A percentile compares a stretch with the other conserved stretches of the same genome.
phyloP scores from a whole-genome alignment of 2,888 invertebrate genomes.

The Cataglyphis cursor region DNA sequence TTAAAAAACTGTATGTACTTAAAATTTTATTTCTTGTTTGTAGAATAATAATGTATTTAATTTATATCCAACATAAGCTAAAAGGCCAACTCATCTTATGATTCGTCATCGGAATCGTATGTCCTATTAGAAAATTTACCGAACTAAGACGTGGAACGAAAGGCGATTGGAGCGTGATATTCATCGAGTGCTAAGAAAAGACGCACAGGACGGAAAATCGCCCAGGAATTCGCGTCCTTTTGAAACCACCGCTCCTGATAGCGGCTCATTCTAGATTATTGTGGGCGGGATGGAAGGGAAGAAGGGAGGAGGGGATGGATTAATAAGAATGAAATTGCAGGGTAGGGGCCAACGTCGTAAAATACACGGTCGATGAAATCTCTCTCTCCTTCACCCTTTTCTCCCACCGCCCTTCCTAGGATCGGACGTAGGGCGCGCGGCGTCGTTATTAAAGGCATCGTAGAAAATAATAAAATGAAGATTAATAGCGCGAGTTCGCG shows the following conservation, averaged over 20 bases:
- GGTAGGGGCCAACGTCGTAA: slow-evolving; percentile 60
- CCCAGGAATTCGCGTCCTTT: slow-evolving; percentile 40
- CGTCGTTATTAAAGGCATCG: slow-evolving; percentile 65
- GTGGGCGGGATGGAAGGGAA: neutral
- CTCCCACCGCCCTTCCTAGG: neutral
- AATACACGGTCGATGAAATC: slow-evolving; percentile 63
- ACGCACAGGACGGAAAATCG: slow-evolving; percentile 36
- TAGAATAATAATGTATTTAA: neutral
- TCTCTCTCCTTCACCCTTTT: slow-evolving; percentile 14
- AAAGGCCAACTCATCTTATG: neutral
- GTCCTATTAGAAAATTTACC: neutral
- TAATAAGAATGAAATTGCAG: slow-evolving; percentile 69
- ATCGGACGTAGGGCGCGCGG: slow-evolving; percentile 42
- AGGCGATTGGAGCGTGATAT: slow-evolving; percentile 17
- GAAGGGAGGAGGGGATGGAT: slow-evolving; percentile 33
- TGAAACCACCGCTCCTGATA: slow-evolving; percentile 27
- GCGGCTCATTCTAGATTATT: slow-evolving; percentile 48
- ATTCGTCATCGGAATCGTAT: neutral
- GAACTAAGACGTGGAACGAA: neutral
- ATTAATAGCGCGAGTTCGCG: slow-evolving; percentile 63
- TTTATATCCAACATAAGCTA: neutral
- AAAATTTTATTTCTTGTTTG: neutral
- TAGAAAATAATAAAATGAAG: slow-evolving; percentile 65
- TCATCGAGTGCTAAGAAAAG: slow-evolving; percentile 36
- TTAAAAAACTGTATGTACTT: neutral